Evolutionary conservation across 2,888 invertebrate species (phyloP).

Genomic region (Actias luna): DNA sequence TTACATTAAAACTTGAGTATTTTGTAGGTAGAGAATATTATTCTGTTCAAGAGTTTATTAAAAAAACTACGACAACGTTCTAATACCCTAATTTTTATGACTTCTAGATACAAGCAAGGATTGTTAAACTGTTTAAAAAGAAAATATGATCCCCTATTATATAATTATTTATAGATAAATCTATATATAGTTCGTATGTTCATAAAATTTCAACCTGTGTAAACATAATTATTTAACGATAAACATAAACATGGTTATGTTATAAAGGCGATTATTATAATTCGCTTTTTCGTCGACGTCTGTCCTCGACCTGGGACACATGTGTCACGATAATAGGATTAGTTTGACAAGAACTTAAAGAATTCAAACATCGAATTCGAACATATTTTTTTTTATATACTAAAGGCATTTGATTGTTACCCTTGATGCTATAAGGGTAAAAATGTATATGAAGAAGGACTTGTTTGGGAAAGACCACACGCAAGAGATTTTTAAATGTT

Average conservation of each 20-base stretch:
- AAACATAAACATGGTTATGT: constrained; percentile 32
- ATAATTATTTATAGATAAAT: too few species aligned
- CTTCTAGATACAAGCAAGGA: too few species aligned
- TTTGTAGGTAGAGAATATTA: too few species aligned
- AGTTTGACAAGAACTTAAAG: constrained; percentile 45
- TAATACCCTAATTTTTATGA: too few species aligned
- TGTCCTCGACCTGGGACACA: constrained; percentile 47
- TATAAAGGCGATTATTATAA: constrained; percentile 41
- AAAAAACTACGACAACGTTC: too few species aligned
- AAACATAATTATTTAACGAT: constrained; percentile 27
- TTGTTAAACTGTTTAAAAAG: too few species aligned
- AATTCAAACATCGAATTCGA: constrained; percentile 39
- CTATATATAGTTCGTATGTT: background rate
- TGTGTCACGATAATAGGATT: constrained; percentile 66
- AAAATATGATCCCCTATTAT: too few species aligned
- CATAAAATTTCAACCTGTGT: constrained; percentile 26
- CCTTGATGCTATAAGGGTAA: background rate
- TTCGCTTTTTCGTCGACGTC: constrained; percentile 32
- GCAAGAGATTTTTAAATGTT: background rate
- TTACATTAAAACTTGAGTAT: too few species aligned
- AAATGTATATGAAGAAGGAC: background rate
- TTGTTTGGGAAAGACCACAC: background rate
- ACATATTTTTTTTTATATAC: background rate
- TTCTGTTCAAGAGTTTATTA: too few species aligned
- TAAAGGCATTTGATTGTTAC: background rate